Evolutionary conservation across 2,888 invertebrate species (phyloP).

Genomic region (Octonoba sinensis): DNA sequence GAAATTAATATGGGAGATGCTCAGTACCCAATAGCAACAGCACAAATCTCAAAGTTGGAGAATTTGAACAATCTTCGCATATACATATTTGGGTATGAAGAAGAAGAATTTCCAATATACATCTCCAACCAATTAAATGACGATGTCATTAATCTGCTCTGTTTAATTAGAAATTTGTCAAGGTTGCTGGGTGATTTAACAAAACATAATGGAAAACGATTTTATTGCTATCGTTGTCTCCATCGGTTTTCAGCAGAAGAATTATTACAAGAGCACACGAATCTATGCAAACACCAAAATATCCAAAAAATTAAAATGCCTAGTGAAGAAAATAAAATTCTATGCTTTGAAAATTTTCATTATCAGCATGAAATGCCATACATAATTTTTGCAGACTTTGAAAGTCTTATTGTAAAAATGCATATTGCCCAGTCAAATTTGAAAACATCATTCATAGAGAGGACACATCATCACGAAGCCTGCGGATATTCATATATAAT

Average conservation of each 20-base stretch:
- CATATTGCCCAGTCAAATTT: too few relatives aligned
- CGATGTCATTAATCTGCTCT: constrained; percentile 1
- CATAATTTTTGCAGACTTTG: neutral
- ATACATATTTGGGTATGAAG: constrained; percentile 11
- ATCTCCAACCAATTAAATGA: neutral
- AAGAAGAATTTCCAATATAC: neutral
- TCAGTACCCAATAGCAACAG: neutral
- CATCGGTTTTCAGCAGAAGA: neutral
- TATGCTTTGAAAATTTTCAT: neutral
- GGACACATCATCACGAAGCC: neutral
- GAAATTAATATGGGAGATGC: neutral
- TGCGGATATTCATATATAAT: neutral
- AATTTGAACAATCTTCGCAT: constrained; percentile 13
- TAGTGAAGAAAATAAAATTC: neutral
- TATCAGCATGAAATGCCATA: neutral
- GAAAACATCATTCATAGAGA: too few relatives aligned
- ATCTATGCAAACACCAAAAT: neutral
- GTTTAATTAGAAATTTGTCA: neutral
- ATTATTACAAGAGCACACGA: neutral
- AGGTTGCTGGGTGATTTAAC: neutral
- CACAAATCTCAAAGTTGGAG: neutral
- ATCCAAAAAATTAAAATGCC: neutral
- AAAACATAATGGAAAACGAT: neutral
- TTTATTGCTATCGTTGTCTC: neutral
- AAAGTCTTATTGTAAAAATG: neutral